Percentiles rank a stretch among this genome's conserved stretches.
Conservation (phyloP, 2,888 invertebrate genomes). For the Lepidocyrtoides sp. region DNA sequence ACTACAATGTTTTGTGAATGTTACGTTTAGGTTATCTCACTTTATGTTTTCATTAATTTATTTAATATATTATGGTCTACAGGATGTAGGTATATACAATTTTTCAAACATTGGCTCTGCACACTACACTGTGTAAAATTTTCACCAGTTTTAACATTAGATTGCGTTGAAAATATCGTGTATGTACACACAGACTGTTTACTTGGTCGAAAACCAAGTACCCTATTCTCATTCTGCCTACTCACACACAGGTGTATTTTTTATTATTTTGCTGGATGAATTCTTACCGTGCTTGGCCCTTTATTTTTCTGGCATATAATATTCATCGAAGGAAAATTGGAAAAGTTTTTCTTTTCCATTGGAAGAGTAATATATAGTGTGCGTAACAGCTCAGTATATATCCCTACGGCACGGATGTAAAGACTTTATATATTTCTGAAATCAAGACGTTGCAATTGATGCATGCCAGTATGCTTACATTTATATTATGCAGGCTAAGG, state of each 20-base stretch:
- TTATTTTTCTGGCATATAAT: conserved; percentile 51
- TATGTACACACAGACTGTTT: not conserved
- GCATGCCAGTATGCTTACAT: no score
- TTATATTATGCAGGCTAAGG: no score
- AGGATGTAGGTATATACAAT: not conserved
- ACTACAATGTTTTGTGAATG: not conserved
- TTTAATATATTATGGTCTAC: conserved; percentile 4
- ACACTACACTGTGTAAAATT: not conserved
- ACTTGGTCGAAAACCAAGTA: not conserved
- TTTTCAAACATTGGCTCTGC: not conserved
- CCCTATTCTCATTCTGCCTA: no score
- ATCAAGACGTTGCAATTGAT: not conserved
- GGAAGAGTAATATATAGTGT: not conserved
- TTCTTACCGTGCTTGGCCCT: not conserved
- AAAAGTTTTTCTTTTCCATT: conserved; percentile 53
- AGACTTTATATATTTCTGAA: not conserved
- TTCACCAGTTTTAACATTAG: not conserved
- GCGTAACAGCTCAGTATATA: not conserved
- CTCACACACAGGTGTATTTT: not conserved
- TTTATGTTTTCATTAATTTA: not conserved
- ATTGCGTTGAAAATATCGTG: not conserved
- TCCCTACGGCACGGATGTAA: no score
- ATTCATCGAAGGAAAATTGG: conserved; percentile 68
- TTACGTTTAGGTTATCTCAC: not conserved
- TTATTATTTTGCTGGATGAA: not conserved